These are phyloP conservation scores for Lissocephala sabroskyi DNA, from an alignment of 2,888 invertebrate species.

Conservation along the genomic window DNA sequence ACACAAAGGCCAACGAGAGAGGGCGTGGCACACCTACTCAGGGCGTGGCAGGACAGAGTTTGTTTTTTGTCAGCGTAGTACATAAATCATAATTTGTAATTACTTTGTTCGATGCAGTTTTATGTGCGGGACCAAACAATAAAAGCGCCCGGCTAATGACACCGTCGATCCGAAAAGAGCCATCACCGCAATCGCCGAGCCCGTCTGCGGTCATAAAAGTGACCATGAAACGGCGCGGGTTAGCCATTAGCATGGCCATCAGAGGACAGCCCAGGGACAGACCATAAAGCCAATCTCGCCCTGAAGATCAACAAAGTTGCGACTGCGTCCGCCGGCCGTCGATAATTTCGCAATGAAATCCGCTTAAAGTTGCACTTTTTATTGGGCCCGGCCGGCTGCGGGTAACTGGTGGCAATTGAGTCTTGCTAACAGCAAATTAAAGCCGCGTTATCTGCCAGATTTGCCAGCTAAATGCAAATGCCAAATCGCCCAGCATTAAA, in stretches of 20 bases:
- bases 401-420: too few species aligned
- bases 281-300: conserved; percentile 13
- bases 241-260: conserved; percentile 21
- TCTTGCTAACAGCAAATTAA: too few species aligned
- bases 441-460: conserved; percentile 28
- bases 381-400: too few species aligned
- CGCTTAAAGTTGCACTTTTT: conserved; percentile 36
- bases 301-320: conserved; percentile 14
- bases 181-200: not conserved
- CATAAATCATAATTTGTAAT: conserved; percentile 46
- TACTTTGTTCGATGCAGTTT: conserved; percentile 30
- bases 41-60: too few species aligned
- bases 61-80: conserved; percentile 16
- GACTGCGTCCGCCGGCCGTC: not conserved
- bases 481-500: too few species aligned
- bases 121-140: conserved; percentile 3
- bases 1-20: conserved; percentile 19
- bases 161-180: conserved; percentile 8
- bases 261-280: conserved; percentile 7
- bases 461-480: too few species aligned
- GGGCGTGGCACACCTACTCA: too few species aligned
- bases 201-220: conserved; percentile 18
- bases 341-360: conserved; percentile 51
- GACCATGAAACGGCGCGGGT: conserved; percentile 13
- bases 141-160: conserved; percentile 22